Evolutionary conservation across 2,113 vertebrate genomes (phyloP).

Genomic region (Lepus europaeus): DNA sequence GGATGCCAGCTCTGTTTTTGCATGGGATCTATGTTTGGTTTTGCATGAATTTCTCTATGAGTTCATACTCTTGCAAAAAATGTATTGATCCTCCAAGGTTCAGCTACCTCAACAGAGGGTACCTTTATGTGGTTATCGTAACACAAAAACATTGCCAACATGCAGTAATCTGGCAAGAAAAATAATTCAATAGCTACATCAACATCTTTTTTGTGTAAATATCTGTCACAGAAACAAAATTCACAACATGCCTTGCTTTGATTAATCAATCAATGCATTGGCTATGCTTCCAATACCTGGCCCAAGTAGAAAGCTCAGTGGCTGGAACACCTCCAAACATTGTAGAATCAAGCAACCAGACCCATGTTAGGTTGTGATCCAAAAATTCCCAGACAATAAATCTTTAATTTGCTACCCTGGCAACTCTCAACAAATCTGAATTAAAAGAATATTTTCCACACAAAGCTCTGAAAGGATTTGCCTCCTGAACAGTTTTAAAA

Average conservation of each 20-base stretch:
- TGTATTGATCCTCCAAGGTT: neutral
- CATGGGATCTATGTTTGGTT: conserved; percentile 56
- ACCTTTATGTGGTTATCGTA: neutral
- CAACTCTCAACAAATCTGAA: conserved; percentile 85
- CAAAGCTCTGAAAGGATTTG: conserved; percentile 78
- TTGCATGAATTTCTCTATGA: neutral
- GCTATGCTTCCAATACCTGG: conserved; percentile 84
- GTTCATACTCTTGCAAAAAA: conserved; percentile 38
- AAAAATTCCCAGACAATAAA: conserved; percentile 88
- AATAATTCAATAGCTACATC: conserved; percentile 70
- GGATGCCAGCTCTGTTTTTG: conserved; percentile 47
- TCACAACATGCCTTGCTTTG: conserved; percentile 85
- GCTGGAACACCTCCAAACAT: conserved; percentile 86
- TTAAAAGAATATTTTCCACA: conserved; percentile 85
- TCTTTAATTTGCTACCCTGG: conserved; percentile 87
- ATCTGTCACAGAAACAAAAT: conserved; percentile 79
- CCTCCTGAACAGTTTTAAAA: conserved; percentile 79
- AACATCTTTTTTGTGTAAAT: conserved; percentile 77
- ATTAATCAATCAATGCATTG: conserved; percentile 88
- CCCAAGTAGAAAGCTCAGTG: conserved; percentile 80
- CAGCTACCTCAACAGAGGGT: neutral
- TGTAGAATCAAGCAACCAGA: conserved; percentile 86
- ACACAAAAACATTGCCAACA: conserved; percentile 61
- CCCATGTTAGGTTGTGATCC: conserved; percentile 86
- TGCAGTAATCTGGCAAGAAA: conserved; percentile 74